These are phyloP conservation scores for Acomys russatus DNA, from an alignment of 2,797 vertebrate genomes.

Conservation along the genomic window DNA sequence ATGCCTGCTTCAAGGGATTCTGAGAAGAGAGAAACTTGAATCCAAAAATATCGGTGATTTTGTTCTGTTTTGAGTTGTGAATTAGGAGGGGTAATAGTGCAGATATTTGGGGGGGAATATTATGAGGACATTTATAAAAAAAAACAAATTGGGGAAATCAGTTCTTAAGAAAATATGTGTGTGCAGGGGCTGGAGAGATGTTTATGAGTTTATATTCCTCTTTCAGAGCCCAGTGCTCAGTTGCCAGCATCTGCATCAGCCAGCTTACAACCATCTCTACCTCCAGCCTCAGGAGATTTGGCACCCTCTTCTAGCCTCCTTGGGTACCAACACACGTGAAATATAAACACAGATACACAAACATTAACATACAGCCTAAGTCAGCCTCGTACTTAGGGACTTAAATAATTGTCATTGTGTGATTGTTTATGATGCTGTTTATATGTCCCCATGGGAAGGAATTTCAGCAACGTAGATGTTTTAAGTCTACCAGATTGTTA, in stretches of 20 bases:
- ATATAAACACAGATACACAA: neutral
- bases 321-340: neutral
- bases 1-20: neutral
- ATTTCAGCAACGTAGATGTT: neutral
- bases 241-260: neutral
- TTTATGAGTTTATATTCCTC: too few species aligned
- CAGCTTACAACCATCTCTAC: neutral
- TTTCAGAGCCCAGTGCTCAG: neutral
- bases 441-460: neutral
- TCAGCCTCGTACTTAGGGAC: neutral
- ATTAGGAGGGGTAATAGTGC: neutral
- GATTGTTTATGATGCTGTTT: neutral
- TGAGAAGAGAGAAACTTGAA: neutral
- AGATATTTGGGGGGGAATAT: neutral
- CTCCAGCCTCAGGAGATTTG: neutral
- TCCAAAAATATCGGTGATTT: neutral
- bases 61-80: constrained; percentile 65
- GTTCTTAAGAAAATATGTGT: constrained; percentile 21
- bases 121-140: neutral
- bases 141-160: neutral
- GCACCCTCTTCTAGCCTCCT: neutral
- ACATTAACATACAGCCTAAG: neutral
- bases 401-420: neutral
- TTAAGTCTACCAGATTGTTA: too few species aligned
- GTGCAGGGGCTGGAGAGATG: neutral